Evolutionary conservation across 2,888 invertebrate species (phyloP).

Genomic region (Mesorhabditis sp.): DNA sequence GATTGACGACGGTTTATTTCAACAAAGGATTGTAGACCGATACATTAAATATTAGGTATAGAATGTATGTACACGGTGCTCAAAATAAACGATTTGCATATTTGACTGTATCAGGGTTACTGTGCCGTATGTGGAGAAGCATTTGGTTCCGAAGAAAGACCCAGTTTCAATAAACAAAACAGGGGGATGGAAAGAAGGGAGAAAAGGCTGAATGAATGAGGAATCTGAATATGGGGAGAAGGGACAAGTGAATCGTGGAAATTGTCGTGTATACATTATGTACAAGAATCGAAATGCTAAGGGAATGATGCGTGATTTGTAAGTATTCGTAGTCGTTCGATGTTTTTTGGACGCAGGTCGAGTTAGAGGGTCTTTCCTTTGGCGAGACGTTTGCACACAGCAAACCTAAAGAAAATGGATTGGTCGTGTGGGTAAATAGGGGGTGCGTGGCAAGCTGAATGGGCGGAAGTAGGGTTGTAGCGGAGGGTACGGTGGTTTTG

Average conservation of each 20-base stretch:
- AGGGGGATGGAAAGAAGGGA: too few relatives aligned
- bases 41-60: constrained; percentile 13
- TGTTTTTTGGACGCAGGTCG: background rate
- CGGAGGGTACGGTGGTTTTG: background rate
- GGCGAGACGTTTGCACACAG: constrained; percentile 44
- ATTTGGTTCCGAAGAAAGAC: too few relatives aligned
- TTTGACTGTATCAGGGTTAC: too few relatives aligned
- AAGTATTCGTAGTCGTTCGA: background rate
- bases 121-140: too few relatives aligned
- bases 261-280: too few relatives aligned
- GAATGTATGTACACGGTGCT: background rate
- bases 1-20: constrained; percentile 38
- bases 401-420: constrained; percentile 35
- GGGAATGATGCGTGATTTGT: too few relatives aligned
- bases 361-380: constrained; percentile 13
- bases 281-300: too few relatives aligned
- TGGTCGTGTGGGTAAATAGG: constrained; percentile 10
- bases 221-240: too few relatives aligned
- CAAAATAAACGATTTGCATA: too few relatives aligned
- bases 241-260: too few relatives aligned
- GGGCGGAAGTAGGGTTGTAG: background rate
- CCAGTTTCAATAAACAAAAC: too few relatives aligned
- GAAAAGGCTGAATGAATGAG: too few relatives aligned
- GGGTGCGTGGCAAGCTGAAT: background rate
- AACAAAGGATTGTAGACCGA: constrained; percentile 43